Conservation (phyloP, 1,140 invertebrate species). For the Camponotus pennsylvanicus region DNA sequence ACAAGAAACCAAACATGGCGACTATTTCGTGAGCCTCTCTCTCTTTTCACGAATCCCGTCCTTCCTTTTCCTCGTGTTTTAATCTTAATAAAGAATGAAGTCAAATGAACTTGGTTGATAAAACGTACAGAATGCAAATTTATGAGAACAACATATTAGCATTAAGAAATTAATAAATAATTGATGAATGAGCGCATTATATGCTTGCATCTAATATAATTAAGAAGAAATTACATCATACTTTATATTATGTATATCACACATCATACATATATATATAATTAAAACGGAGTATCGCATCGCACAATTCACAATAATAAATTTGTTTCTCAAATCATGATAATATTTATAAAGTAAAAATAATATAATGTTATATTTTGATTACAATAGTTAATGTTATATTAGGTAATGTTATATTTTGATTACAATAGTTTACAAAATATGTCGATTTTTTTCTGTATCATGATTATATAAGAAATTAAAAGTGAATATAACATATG, state of each 20-base stretch:
- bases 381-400: neutral
- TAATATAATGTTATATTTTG: neutral
- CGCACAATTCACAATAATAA: neutral
- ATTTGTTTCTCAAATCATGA: neutral
- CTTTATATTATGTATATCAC: no score
- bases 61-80: neutral
- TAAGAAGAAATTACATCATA: neutral
- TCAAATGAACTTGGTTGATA: neutral
- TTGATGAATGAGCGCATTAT: neutral
- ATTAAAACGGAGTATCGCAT: neutral
- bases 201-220: neutral
- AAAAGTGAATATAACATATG: neutral
- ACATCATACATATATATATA: neutral
- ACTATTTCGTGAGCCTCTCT: neutral
- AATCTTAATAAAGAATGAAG: neutral
- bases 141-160: neutral
- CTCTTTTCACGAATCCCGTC: no score
- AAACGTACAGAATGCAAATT: neutral
- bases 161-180: no score
- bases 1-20: slow-evolving; percentile 9
- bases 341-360: no score
- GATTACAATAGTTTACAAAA: neutral
- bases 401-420: neutral
- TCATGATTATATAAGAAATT: neutral
- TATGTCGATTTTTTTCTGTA: neutral